Conservation (phyloP, 1,140 invertebrate genomes). For the Plutomurus gul region DNA sequence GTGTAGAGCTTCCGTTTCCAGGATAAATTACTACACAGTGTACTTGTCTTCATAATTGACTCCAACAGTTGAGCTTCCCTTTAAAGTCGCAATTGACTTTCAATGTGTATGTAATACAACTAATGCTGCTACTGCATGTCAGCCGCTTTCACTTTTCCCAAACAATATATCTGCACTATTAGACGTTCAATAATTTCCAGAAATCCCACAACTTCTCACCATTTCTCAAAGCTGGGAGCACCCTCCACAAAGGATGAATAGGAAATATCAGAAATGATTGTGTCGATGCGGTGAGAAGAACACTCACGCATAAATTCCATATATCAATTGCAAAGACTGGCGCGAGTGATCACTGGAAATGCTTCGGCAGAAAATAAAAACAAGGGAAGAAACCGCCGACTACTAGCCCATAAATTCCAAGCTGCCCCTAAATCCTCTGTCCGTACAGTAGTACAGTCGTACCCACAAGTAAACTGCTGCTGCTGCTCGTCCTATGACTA, state of each 20-base stretch:
- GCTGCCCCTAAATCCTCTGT: slow-evolving; percentile 1
- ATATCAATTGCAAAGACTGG: neutral
- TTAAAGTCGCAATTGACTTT: no score
- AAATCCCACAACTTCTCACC: no score
- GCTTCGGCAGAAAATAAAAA: neutral
- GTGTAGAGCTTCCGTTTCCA: neutral
- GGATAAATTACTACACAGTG: neutral
- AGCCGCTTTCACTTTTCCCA: no score
- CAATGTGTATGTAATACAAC: no score
- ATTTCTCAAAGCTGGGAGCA: no score
- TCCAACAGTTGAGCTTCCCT: neutral
- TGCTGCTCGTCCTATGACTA: neutral
- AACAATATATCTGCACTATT: no score
- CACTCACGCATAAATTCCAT: neutral
- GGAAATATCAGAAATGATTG: no score
- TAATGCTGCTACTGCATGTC: no score
- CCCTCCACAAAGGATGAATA: no score
- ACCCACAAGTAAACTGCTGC: no score
- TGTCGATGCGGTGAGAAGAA: neutral
- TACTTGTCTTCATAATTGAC: neutral
- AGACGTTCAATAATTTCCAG: no score
- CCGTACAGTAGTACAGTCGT: neutral
- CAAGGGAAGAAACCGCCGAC: neutral
- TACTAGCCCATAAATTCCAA: neutral
- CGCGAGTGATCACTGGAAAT: neutral